Evolutionary conservation across 1,140 invertebrate genomes (phyloP), one percentile per base, ranked within the genome.

Genomic region (Halotydeus destructor): DNA sequence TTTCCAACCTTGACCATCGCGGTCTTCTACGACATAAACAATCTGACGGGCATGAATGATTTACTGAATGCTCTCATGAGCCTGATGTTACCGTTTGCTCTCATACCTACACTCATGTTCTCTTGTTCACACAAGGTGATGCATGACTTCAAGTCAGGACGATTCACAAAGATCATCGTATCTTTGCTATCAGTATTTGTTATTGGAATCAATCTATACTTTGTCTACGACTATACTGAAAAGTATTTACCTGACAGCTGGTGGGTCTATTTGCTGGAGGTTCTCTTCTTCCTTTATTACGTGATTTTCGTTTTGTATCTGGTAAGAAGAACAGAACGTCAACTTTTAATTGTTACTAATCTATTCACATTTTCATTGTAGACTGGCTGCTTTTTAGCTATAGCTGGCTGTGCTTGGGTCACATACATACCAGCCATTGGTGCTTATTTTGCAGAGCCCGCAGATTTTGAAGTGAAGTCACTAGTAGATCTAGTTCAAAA

Each of bases 1-100:
- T 37, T 51, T 21, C 61, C 60, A 5, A 63, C 60, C 5, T 46
- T 63, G 6, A 35, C 57, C 1, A 44, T 62, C 14, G 52, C 60
- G 5, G 41, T 55, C 5, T 58, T 14, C 5, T 21, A 25, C 8
- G 18, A 44, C 19, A 12, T 40, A 25, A 12, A 37, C 2, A 32
- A 24, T n/a, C 39, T 48, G 25, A 45, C 37, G 4, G 38, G 38
- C 9, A 36, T 48, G 39, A 48, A 47, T 41, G 46, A 45, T 27
- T 32, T 37, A 35, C 26, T 48, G 3, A 45, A 45, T 43, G 38
- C 47, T 21, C 32, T 45, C 11, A 48, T 45, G 47, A 33, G 26
- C 12, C 18, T 48, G n/a, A 24, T 37, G 26, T 43, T 48, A 18
- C 43, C 42, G 14, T 48, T 48, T 37, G 43, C 42, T n/a, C 6